Conservation (phyloP, 2,797 vertebrate genomes). For the Pogoniulus pusillus region DNA sequence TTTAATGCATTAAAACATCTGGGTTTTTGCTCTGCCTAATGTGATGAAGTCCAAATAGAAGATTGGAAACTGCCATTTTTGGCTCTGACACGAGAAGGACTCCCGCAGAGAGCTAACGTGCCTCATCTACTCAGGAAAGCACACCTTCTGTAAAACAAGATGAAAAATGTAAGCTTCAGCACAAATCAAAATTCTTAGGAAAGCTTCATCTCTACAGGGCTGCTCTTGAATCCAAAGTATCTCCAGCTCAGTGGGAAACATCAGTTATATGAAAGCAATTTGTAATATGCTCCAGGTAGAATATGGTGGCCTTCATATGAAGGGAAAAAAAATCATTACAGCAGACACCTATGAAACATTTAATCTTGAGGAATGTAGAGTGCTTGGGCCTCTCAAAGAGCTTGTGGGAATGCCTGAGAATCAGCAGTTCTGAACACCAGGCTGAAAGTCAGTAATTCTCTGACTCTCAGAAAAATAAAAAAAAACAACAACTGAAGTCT, state of each 20-base stretch:
- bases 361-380: background rate
- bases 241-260: conserved; percentile 19
- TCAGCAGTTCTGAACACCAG: background rate
- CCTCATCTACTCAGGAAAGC: conserved; percentile 26
- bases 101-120: conserved; percentile 22
- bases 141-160: background rate
- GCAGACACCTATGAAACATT: background rate
- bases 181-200: conserved; percentile 29
- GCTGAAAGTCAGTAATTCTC: background rate
- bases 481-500: background rate
- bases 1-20: conserved; percentile 59
- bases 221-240: background rate
- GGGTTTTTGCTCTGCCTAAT: conserved; percentile 20
- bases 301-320: background rate
- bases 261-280: background rate
- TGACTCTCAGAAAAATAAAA: background rate
- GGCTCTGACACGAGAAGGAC: background rate
- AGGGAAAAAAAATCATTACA: background rate
- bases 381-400: background rate
- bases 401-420: background rate
- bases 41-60: conserved; percentile 26
- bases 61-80: conserved; percentile 28
- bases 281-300: background rate
- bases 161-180: conserved; percentile 18
- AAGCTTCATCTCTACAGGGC: background rate